Conservation (phyloP, 1,140 invertebrate species). For the Aphelinus certus region DNA sequence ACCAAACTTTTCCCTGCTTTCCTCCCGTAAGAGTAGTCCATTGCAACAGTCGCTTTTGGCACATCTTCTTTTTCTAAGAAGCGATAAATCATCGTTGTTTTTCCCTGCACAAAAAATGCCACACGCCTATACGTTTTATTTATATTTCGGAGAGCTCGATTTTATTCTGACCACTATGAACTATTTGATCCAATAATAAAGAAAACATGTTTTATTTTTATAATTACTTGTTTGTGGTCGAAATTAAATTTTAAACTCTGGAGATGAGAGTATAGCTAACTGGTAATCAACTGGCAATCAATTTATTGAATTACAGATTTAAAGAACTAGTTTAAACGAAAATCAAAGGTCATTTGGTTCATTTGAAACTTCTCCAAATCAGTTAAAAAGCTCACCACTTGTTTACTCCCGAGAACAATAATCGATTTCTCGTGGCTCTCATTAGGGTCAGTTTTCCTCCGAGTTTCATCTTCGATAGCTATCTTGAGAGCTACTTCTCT, state of each 20-base stretch:
- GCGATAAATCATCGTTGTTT: slow-evolving; percentile 81
- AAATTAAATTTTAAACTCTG: too few species aligned
- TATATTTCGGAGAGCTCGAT: too few species aligned
- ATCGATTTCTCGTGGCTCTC: slow-evolving; percentile 64
- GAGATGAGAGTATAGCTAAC: too few species aligned
- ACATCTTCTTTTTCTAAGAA: slow-evolving; percentile 85
- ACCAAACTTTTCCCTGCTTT: slow-evolving; percentile 79
- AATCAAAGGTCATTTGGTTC: too few species aligned
- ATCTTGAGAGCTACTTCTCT: slow-evolving; percentile 46
- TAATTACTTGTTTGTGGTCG: too few species aligned
- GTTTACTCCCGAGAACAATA: slow-evolving; percentile 68
- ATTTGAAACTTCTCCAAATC: background rate
- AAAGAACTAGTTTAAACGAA: too few species aligned
- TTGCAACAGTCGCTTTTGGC: slow-evolving; percentile 80
- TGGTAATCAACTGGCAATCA: too few species aligned
- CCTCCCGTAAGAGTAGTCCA: slow-evolving; percentile 88
- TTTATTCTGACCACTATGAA: too few species aligned
- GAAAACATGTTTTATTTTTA: too few species aligned
- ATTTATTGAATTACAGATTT: too few species aligned
- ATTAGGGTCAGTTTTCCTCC: slow-evolving; percentile 49
- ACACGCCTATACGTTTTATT: too few species aligned
- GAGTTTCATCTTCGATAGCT: slow-evolving; percentile 49
- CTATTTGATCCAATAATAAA: too few species aligned
- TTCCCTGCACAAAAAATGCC: slow-evolving; percentile 70
- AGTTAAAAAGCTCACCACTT: slow-evolving; percentile 62